Evolutionary conservation across 2,113 vertebrate genomes (phyloP).

Genomic region (Daubentonia madagascariensis): DNA sequence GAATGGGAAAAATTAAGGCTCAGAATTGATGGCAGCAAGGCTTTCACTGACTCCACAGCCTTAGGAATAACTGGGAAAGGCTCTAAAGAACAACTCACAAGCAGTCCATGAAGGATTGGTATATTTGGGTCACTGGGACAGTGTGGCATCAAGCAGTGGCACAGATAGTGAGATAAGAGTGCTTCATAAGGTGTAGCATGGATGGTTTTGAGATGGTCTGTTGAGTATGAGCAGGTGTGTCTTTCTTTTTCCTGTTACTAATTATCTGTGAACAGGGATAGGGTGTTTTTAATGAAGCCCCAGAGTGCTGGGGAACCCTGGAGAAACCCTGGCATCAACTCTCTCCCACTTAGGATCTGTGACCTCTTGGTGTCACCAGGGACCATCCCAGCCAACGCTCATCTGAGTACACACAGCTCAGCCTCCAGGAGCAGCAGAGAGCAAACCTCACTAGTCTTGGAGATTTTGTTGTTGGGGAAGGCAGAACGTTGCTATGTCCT

Average conservation of each 20-base stretch:
- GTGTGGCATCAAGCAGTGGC: neutral
- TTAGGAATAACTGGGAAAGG: neutral
- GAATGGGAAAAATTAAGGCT: neutral
- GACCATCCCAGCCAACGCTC: neutral
- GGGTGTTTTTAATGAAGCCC: constrained; percentile 19
- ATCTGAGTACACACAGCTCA: neutral
- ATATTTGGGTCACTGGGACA: neutral
- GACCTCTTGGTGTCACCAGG: neutral
- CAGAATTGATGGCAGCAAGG: neutral
- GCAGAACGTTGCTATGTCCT: neutral
- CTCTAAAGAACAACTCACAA: neutral
- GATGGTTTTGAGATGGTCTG: neutral
- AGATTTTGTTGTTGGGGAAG: neutral
- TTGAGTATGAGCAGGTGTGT: neutral
- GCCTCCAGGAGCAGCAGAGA: neutral
- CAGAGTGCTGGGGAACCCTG: neutral
- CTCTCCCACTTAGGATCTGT: neutral
- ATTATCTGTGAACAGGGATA: neutral
- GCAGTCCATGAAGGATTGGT: neutral
- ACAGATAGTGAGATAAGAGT: neutral
- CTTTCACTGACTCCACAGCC: neutral
- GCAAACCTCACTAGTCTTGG: neutral
- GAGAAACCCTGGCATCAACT: neutral
- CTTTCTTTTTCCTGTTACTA: neutral
- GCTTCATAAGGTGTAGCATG: neutral